Conservation (phyloP, 1,140 invertebrate species). For the Drosophila kepulauana region DNA sequence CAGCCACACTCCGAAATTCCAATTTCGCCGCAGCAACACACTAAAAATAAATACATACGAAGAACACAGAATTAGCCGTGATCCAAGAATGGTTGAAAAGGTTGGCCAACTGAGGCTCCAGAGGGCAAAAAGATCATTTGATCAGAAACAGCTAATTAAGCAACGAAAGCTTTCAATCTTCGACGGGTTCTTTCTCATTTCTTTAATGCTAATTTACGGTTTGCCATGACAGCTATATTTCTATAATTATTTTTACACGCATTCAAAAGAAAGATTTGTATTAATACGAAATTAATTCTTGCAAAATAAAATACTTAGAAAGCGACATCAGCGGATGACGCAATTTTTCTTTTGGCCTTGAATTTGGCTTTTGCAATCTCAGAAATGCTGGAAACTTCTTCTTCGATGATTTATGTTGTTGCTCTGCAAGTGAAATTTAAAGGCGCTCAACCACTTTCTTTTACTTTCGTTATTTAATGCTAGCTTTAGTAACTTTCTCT, state of each 20-base stretch:
- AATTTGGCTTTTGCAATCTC: conserved; percentile 23
- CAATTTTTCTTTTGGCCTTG: conserved; percentile 54
- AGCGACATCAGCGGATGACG: conserved; percentile 38
- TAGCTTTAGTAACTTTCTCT: not conserved
- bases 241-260: conserved; percentile 54
- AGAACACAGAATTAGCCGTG: conserved; percentile 65
- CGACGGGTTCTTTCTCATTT: conserved; percentile 65
- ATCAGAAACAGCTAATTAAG: conserved; percentile 27
- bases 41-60: conserved; percentile 21
- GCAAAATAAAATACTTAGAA: conserved; percentile 13
- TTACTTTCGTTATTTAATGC: not conserved
- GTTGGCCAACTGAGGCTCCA: conserved; percentile 39
- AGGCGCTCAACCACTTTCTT: not conserved
- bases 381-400: not conserved
- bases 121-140: conserved; percentile 72
- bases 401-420: conserved; percentile 31
- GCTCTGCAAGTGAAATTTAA: not conserved
- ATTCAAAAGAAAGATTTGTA: conserved; percentile 46
- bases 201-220: conserved; percentile 68
- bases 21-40: conserved; percentile 47
- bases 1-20: conserved; percentile 36
- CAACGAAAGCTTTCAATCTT: conserved; percentile 34
- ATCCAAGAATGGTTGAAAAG: conserved; percentile 52
- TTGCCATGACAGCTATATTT: conserved; percentile 62
- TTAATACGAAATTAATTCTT: conserved; percentile 59